phyloP scores from a whole-genome alignment of 2,888 invertebrate species.

The Nineta flava region DNA sequence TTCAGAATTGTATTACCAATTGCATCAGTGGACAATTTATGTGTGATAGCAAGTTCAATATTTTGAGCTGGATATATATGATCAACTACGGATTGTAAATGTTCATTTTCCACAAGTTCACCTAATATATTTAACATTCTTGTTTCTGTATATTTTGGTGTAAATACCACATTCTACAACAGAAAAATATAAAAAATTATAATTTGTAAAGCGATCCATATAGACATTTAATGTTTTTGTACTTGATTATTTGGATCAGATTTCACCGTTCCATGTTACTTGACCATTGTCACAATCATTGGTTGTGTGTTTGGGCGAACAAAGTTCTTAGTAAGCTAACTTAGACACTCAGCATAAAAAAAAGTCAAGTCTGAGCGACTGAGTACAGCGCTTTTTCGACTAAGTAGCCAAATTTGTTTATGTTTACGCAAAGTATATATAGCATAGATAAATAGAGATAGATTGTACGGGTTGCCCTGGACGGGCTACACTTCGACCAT shows the following conservation, averaged over 20 bases:
- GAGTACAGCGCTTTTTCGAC: no score
- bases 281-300: no score
- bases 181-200: background rate
- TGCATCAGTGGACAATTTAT: constrained; percentile 23
- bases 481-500: no score
- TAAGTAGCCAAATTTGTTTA: no score
- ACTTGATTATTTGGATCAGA: background rate
- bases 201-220: background rate
- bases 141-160: background rate
- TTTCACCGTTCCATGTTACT: no score
- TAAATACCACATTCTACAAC: background rate
- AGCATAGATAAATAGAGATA: no score
- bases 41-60: constrained; percentile 24
- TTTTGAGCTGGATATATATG: constrained; percentile 28
- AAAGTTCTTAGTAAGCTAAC: no score
- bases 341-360: no score
- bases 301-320: no score
- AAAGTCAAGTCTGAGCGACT: no score
- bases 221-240: background rate
- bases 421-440: no score
- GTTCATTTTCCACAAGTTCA: constrained; percentile 33
- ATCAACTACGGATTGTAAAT: constrained; percentile 40
- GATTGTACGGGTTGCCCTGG: no score
- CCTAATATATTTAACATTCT: constrained; percentile 12
- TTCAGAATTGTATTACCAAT: constrained; percentile 27